These are phyloP conservation scores for Hemichromis elongatus DNA, from an alignment of 2,113 vertebrate species.

Conservation along the genomic window DNA sequence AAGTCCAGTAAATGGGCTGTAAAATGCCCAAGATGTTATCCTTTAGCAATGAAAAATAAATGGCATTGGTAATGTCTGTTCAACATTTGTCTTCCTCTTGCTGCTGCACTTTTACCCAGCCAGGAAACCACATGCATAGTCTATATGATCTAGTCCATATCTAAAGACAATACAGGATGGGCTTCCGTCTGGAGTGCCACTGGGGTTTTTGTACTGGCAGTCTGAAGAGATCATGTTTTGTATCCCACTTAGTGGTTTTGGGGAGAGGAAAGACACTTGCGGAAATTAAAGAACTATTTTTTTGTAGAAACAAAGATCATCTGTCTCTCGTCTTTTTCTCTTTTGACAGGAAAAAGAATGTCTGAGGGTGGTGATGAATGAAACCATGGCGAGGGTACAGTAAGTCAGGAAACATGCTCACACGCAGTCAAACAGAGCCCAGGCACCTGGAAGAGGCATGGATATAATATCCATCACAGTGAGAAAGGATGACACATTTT, in stretches of 20 bases:
- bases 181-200: neutral
- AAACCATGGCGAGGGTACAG: slow-evolving; percentile 19
- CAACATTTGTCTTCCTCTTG: neutral
- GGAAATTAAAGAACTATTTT: slow-evolving; percentile 26
- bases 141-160: slow-evolving; percentile 27
- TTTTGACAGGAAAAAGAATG: slow-evolving; percentile 17
- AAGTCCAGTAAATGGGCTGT: neutral
- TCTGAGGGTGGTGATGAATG: slow-evolving; percentile 43
- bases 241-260: slow-evolving; percentile 24
- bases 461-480: slow-evolving; percentile 31
- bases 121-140: slow-evolving; percentile 12
- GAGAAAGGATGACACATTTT: slow-evolving; percentile 35
- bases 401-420: slow-evolving; percentile 14
- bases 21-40: neutral
- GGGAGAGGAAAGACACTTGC: slow-evolving; percentile 14
- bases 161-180: slow-evolving; percentile 48
- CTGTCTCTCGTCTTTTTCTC: slow-evolving; percentile 30
- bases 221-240: slow-evolving; percentile 37
- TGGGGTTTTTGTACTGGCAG: slow-evolving; percentile 16
- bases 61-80: neutral
- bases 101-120: neutral
- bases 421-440: neutral
- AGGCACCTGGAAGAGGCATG: slow-evolving; percentile 38
- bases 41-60: neutral
- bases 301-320: slow-evolving; percentile 40